A percentile compares a stretch with the other conserved stretches of the same genome.
These are phyloP conservation scores for Podarcis raffonei DNA, from an alignment of 2,113 vertebrate species.

Conservation along the genomic window DNA sequence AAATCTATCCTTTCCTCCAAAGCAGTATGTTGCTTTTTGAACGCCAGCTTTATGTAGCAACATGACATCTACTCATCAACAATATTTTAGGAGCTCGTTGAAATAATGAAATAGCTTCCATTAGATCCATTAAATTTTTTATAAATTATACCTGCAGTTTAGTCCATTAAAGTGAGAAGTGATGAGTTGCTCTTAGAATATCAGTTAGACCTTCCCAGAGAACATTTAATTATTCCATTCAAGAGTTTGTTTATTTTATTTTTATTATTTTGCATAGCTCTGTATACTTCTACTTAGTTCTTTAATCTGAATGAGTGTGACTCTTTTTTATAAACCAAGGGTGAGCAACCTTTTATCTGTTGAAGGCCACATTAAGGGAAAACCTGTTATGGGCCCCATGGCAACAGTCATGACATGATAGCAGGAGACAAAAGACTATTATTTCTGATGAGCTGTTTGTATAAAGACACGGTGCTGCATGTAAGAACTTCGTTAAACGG, in stretches of 20 bases:
- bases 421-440: neutral
- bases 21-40: constrained; percentile 40
- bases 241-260: neutral
- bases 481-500: no score
- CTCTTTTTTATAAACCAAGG: neutral
- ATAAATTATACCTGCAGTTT: constrained; percentile 61
- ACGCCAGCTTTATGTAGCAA: constrained; percentile 52
- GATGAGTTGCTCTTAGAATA: constrained; percentile 43
- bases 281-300: fast-evolving
- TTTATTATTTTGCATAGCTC: neutral
- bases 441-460: no score
- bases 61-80: constrained; percentile 54
- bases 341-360: neutral
- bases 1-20: constrained; percentile 31
- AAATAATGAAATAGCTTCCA: constrained; percentile 67
- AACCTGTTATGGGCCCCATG: no score
- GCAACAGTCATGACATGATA: no score
- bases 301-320: neutral
- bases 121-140: constrained; percentile 61
- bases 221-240: constrained; percentile 27
- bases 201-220: constrained; percentile 1
- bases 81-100: constrained; percentile 65
- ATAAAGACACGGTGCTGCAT: no score
- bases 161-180: constrained; percentile 32
- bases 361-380: neutral